phyloP scores from a whole-genome alignment of 2,113 vertebrate genomes.

The Pundamilia nyererei region DNA sequence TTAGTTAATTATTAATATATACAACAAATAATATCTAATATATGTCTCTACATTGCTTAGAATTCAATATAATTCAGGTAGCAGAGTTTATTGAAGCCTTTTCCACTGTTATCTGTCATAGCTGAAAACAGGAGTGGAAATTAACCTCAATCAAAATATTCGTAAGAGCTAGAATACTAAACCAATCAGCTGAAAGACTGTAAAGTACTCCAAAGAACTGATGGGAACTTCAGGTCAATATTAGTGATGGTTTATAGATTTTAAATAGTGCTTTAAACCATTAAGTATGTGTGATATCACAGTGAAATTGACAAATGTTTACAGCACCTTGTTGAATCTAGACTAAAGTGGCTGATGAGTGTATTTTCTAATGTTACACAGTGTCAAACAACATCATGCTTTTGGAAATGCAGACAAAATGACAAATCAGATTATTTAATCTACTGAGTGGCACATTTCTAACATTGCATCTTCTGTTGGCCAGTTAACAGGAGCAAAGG shows the following conservation, averaged over 20 bases:
- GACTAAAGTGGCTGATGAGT: neutral
- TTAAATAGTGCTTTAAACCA: neutral
- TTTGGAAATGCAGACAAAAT: neutral
- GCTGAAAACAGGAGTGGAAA: neutral
- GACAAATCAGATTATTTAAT: neutral
- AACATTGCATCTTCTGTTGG: neutral
- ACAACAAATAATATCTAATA: neutral
- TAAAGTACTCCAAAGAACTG: neutral
- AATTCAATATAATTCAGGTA: neutral
- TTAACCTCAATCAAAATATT: neutral
- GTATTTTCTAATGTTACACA: neutral
- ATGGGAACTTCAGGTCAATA: neutral
- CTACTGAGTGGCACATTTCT: neutral
- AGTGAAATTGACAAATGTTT: neutral
- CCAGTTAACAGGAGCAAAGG: neutral
- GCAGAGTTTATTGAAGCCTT: neutral
- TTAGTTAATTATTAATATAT: neutral
- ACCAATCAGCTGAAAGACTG: neutral
- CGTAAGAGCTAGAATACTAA: rapidly evolving
- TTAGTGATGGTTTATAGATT: neutral
- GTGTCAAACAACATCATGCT: neutral
- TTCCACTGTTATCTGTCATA: neutral
- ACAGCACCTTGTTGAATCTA: neutral
- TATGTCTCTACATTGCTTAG: neutral
- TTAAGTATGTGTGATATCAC: neutral